These are phyloP conservation scores for Sminthurides aquaticus DNA, from an alignment of 2,888 invertebrate species.

Conservation along the genomic window DNA sequence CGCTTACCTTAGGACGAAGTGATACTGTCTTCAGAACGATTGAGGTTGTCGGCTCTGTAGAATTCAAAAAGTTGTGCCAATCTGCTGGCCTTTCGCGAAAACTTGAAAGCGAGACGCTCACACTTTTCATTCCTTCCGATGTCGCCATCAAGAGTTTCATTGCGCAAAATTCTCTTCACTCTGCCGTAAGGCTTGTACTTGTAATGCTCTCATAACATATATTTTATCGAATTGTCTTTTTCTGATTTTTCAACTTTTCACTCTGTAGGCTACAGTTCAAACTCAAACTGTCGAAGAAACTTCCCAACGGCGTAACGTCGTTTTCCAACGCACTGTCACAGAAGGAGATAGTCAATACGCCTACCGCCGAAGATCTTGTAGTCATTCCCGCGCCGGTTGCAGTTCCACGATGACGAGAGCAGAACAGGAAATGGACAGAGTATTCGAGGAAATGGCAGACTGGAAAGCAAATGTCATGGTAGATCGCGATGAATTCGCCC, in stretches of 20 bases:
- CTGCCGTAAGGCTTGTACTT: slow-evolving; percentile 4
- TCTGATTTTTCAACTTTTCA: neutral
- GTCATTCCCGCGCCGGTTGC: neutral
- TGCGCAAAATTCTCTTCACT: neutral
- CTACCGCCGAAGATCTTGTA: neutral
- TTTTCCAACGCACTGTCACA: neutral
- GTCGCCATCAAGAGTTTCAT: slow-evolving; percentile 47
- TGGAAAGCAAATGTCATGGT: neutral
- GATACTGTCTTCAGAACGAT: slow-evolving; percentile 55
- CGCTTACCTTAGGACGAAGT: slow-evolving; percentile 50
- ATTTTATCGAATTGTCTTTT: too few species aligned
- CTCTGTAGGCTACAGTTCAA: neutral
- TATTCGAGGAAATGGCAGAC: neutral
- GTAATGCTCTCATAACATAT: too few species aligned
- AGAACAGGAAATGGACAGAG: neutral
- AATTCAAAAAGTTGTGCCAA: slow-evolving; percentile 55
- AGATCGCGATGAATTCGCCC: slow-evolving; percentile 1
- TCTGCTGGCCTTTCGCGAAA: slow-evolving; percentile 51
- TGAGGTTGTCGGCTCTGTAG: slow-evolving; percentile 54
- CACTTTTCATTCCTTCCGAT: slow-evolving; percentile 51
- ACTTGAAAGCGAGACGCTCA: slow-evolving; percentile 52
- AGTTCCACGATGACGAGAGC: neutral
- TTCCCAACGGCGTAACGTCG: neutral
- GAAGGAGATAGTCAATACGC: neutral
- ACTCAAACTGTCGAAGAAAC: neutral